Evolutionary conservation across 2,797 vertebrate genomes (phyloP), one percentile per base, ranked within the genome.

Genomic region (Alcedo quadribrachys): DNA sequence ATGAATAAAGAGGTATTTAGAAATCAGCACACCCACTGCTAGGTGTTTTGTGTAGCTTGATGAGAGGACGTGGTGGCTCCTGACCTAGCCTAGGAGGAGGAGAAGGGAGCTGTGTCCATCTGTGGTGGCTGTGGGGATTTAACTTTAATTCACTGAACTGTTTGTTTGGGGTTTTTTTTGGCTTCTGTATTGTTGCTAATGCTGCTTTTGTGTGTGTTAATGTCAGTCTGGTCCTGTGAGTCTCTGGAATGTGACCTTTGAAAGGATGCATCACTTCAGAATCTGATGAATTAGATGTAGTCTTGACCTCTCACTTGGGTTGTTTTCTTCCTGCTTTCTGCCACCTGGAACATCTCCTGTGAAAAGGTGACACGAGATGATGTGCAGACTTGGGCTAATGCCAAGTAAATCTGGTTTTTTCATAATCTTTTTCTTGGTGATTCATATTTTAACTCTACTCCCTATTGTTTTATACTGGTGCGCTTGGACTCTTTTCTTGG

Each of bases 401-500:
- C 83, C 92, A 86, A 92, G 45, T 18, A 57, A 81, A 92, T 66
- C 69, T 60, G 0, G 18, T 87, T 87, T 85, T 85, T 78, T 16
- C 45, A 54, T 43, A 46, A 35, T 19, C 37, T 57, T 66, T 69
- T 67, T 65, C 8, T 2, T 48, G 9, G 50, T 63, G 81, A 77
- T 90, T 94, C 71, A 81, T 65, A 60, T 3, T 70, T 82, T 93
- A 42, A 45, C 61, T 85, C 58, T 87, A 57, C 57, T 86, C 83
- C 58, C 70, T 6, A 1, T 90, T 75, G 43, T 79, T 90, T 85
- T 32, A 22, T 33, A 5, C 58, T 15, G 22, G 8, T 12, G 62
- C 17, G 12, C 63, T 82, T 76, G 68, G 42, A 21, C 42, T 43
- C 45, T 51, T 50, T 71, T 48, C 74, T 81, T 43, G 9, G 71